phyloP scores from a whole-genome alignment of 2,797 vertebrate species.

The Telmatherina bonti region DNA sequence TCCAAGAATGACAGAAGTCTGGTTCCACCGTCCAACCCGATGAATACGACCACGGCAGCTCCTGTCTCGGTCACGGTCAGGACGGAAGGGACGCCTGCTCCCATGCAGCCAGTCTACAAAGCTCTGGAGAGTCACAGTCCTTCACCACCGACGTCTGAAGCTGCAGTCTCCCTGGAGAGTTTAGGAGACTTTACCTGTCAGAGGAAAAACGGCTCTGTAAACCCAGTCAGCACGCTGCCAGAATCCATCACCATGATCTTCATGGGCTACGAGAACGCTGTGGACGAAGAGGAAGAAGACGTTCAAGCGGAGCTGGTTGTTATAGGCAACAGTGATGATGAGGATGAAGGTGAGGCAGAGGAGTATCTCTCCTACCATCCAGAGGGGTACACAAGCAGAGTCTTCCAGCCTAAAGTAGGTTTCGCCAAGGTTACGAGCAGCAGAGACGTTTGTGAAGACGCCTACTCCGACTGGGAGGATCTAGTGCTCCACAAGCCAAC shows the following conservation, averaged over 20 bases:
- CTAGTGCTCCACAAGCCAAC: slow-evolving; percentile 82
- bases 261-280: slow-evolving; percentile 92
- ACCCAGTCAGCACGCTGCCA: slow-evolving; percentile 76
- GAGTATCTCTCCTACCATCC: slow-evolving; percentile 85
- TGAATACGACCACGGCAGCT: slow-evolving; percentile 20
- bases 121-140: slow-evolving; percentile 50
- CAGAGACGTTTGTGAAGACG: slow-evolving; percentile 53
- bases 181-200: no score
- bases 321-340: slow-evolving; percentile 83
- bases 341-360: slow-evolving; percentile 46
- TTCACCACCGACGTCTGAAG: slow-evolving; percentile 1
- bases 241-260: slow-evolving; percentile 94
- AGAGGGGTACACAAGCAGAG: slow-evolving; percentile 83
- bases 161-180: no score
- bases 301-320: slow-evolving; percentile 91
- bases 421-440: slow-evolving; percentile 68
- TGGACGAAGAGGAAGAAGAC: slow-evolving; percentile 85
- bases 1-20: neutral
- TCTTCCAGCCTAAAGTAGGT: slow-evolving; percentile 83
- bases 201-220: slow-evolving; percentile 50
- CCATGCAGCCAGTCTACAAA: slow-evolving; percentile 48
- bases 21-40: slow-evolving; percentile 3
- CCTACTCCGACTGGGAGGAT: slow-evolving; percentile 81
- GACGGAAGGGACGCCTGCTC: slow-evolving; percentile 44
- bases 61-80: slow-evolving; percentile 55